Base-by-base conservation (phyloP, 2,113 vertebrate genomes). In the Phylloscopus whistleri region DNA sequence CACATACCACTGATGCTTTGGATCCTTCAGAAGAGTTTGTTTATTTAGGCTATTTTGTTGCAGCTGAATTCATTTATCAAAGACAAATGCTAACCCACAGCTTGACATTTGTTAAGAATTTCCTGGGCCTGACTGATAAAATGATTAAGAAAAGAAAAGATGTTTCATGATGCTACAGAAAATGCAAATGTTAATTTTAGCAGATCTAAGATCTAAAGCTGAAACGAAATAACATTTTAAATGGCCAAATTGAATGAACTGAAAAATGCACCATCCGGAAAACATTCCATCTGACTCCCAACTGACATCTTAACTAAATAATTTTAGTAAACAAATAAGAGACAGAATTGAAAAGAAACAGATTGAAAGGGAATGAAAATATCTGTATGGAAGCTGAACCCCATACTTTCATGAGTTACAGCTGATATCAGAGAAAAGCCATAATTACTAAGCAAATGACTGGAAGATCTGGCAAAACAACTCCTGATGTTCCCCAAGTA, bases 271-370 rank as follows among this genome's bases (percentile, higher is more conserved):
- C 58, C 66, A 89, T 94, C 80, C 49, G 2, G 87, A 90, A 93
- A 91, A 73, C 19, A 44, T 94, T 89, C 72, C 82, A 59, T 94
- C 82, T 93, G 75, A 95, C 72, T 93, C 56, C 46, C 73, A 86
- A 59, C 2, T 96, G 89, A 91, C 74, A 92, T 89, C 41, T 94
- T 89, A 95, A 97, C 87, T 66, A 85, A 93, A 95, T 95, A 84
- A 91, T 94, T 96, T 87, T 63, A 83, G 93, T 85, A 95, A 96
- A 94, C 72, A 95, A 91, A 91, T 76, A 85, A 91, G 85, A 89
- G 78, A 74, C 66, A 88, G 79, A 60, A 92, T 81, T 93, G 72
- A 92, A 87, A 90, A 86, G 75, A 91, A 63, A 64, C 63, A 93
- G 84, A 93, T 80, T 94, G 87, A 94, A 95, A 85, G 9, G 31